A percentile compares a stretch with the other conserved stretches of the same genome.
phyloP scores from a whole-genome alignment of 2,113 vertebrate genomes.

The Cyanistes caeruleus region DNA sequence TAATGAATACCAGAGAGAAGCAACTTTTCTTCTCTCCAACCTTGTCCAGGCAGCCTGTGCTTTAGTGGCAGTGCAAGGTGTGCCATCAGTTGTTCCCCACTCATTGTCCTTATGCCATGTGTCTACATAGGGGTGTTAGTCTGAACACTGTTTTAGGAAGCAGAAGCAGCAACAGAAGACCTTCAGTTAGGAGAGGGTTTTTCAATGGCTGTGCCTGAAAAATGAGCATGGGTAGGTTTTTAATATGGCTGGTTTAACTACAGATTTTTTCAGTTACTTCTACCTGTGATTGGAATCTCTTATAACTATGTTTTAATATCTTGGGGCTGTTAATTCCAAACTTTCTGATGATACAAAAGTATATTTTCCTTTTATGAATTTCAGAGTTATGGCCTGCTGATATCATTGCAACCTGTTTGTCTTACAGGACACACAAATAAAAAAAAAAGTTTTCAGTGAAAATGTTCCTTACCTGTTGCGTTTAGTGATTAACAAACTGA shows the following conservation, averaged over 20 bases:
- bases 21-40: not conserved
- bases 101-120: not conserved
- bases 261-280: not conserved
- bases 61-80: not conserved
- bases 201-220: not conserved
- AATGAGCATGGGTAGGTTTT: not conserved
- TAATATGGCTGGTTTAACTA: not conserved
- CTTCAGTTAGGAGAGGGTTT: not conserved
- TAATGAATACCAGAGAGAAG: rapidly evolving
- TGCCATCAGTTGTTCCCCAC: not conserved
- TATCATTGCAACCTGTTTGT: not conserved
- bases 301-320: not conserved
- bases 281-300: not conserved
- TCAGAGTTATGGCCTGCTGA: not conserved
- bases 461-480: not conserved
- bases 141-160: not conserved
- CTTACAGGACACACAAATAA: not conserved
- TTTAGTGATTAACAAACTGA: not conserved
- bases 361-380: not conserved
- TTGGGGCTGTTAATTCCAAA: not conserved
- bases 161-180: not conserved
- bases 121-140: not conserved
- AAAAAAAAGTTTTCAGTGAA: not conserved
- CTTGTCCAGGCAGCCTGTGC: not conserved
- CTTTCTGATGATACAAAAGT: not conserved